Conservation (phyloP, 92 coral and sea anemone species). For the Palythoa grandiflora region DNA sequence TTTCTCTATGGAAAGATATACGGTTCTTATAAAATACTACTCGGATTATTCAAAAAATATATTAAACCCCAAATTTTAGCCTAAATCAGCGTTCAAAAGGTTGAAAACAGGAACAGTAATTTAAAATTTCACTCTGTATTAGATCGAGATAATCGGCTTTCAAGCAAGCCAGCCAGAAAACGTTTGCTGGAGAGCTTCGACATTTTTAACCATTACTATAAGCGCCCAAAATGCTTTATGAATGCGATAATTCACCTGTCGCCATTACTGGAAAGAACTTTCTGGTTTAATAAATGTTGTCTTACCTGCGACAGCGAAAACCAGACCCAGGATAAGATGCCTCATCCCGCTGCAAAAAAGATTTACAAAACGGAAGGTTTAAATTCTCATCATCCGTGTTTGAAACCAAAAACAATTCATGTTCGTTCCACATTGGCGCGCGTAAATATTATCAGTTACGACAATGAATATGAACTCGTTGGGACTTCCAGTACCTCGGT, state of each 20-base stretch:
- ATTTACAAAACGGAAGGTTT: background rate
- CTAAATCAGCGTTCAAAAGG: too few species aligned
- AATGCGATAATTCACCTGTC: background rate
- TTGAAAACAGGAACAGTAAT: too few species aligned
- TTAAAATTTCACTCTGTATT: too few species aligned
- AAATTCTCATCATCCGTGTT: background rate
- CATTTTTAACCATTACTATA: background rate
- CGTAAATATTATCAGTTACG: too few species aligned
- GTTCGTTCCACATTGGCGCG: too few species aligned
- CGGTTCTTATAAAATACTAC: too few species aligned
- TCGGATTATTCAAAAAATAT: too few species aligned
- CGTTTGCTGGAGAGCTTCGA: background rate
- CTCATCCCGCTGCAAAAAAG: constrained; percentile 38
- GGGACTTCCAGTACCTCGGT: too few species aligned
- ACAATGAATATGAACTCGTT: too few species aligned
- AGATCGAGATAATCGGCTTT: background rate
- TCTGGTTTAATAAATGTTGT: background rate
- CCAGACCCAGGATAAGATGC: constrained; percentile 33
- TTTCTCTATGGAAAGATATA: too few species aligned
- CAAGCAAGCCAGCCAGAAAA: background rate
- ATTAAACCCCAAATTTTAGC: too few species aligned
- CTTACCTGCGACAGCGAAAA: constrained; percentile 40
- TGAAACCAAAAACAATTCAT: background rate
- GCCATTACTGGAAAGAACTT: background rate
- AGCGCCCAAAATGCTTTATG: background rate